These are phyloP conservation scores for Sinocyclocheilus anshuiensis DNA, from an alignment of 2,113 vertebrate genomes.

Conservation along the genomic window DNA sequence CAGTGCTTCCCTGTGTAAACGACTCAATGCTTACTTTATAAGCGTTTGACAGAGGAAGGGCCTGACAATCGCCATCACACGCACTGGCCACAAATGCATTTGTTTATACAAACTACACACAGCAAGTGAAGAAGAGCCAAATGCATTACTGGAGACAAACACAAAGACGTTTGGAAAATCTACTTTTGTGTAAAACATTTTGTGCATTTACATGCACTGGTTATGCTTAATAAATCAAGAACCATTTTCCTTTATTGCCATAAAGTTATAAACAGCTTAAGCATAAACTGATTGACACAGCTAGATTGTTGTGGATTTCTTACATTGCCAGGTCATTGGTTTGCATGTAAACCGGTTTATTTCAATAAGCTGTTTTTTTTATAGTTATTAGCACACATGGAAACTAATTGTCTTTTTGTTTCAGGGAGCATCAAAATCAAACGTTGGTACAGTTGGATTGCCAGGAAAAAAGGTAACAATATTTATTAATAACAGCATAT, in stretches of 20 bases:
- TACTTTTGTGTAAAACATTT: neutral
- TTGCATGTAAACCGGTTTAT: neutral
- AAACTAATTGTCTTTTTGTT: neutral
- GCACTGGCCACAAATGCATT: neutral
- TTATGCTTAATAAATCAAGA: no score
- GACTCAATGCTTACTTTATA: neutral
- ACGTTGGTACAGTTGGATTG: conserved; percentile 49
- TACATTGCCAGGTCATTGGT: neutral
- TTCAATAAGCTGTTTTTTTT: neutral
- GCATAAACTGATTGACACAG: neutral
- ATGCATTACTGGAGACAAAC: neutral
- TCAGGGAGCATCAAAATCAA: conserved; percentile 48
- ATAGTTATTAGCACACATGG: no score
- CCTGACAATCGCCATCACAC: neutral
- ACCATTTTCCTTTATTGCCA: no score
- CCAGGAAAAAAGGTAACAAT: conserved; percentile 62
- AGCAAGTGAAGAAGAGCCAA: neutral
- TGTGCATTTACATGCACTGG: neutral
- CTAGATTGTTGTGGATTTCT: neutral
- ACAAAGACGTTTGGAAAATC: neutral
- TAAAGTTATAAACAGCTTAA: neutral
- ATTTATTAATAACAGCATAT: neutral
- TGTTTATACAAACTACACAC: neutral
- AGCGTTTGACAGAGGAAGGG: neutral
- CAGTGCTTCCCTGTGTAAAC: neutral